A percentile compares a stretch with the other conserved stretches of the same genome.
Conservation (phyloP, 1,140 invertebrate genomes). For the Drosophila micromelanica region DNA sequence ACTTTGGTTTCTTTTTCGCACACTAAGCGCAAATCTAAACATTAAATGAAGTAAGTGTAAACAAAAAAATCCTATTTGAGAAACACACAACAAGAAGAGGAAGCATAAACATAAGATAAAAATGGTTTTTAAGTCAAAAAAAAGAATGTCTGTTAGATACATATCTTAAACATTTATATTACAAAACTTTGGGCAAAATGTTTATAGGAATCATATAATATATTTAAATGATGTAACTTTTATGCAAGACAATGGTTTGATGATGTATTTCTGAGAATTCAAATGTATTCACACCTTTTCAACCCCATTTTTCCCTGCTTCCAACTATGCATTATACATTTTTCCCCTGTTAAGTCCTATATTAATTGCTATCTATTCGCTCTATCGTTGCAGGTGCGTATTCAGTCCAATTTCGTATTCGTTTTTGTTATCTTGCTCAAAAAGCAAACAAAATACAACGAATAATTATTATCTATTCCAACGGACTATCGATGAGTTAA, state of each 20-base stretch:
- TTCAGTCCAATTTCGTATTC: constrained; percentile 11
- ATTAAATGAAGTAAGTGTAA: constrained; percentile 67
- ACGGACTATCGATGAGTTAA: constrained; percentile 27
- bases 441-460: constrained; percentile 27
- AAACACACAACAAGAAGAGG: background rate
- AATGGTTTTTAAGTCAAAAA: background rate
- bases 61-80: constrained; percentile 40
- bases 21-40: constrained; percentile 64
- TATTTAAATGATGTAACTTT: no score
- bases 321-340: background rate
- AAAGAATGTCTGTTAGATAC: no score
- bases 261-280: background rate
- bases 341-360: background rate
- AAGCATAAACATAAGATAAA: background rate
- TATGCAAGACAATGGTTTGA: no score
- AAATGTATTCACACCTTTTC: background rate
- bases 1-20: constrained; percentile 73
- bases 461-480: constrained; percentile 42
- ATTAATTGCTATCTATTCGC: constrained; percentile 61
- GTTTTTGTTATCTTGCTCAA: constrained; percentile 29
- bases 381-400: constrained; percentile 68
- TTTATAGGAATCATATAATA: no score
- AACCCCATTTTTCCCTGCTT: background rate
- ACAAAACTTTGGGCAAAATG: background rate
- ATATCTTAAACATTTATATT: no score